These are phyloP conservation scores for Xylota segnis DNA, from an alignment of 2,888 invertebrate genomes.

Conservation along the genomic window DNA sequence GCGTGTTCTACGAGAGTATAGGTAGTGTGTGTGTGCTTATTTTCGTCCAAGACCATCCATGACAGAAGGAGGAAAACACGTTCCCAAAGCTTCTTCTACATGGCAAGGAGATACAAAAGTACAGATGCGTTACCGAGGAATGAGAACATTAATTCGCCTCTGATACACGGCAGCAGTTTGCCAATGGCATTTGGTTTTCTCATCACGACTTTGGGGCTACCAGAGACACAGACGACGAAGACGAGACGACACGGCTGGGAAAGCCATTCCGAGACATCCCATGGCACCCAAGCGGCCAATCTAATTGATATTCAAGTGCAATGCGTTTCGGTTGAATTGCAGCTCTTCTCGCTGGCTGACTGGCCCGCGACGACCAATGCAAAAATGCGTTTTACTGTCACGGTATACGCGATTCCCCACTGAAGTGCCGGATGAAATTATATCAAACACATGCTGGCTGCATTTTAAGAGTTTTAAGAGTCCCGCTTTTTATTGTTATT, in stretches of 20 bases:
- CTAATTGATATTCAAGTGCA: slow-evolving; percentile 73
- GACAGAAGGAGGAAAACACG: slow-evolving; percentile 19
- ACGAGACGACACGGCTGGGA: slow-evolving; percentile 55
- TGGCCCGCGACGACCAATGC: slow-evolving; percentile 10
- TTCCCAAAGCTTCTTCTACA: slow-evolving; percentile 30
- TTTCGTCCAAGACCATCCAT: slow-evolving; percentile 18
- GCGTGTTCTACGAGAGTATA: slow-evolving; percentile 39
- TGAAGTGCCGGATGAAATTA: slow-evolving; percentile 68
- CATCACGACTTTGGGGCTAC: slow-evolving; percentile 63
- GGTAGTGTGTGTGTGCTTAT: slow-evolving; percentile 28
- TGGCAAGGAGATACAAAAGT: neutral
- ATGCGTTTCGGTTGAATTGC: slow-evolving; percentile 56
- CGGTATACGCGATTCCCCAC: slow-evolving; percentile 18
- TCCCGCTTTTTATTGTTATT: slow-evolving; percentile 57
- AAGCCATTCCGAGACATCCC: slow-evolving; percentile 33
- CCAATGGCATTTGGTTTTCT: slow-evolving; percentile 65
- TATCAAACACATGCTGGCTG: slow-evolving; percentile 71
- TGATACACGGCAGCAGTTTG: neutral
- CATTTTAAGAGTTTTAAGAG: slow-evolving; percentile 55
- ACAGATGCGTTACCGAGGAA: slow-evolving; percentile 9
- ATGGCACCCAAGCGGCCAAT: slow-evolving; percentile 39
- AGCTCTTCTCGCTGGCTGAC: neutral
- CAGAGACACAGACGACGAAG: slow-evolving; percentile 24
- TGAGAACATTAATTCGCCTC: slow-evolving; percentile 34
- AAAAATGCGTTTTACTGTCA: slow-evolving; percentile 46